Base-by-base conservation (phyloP, 1,140 invertebrate species). In the Lasioglossum baleicum region DNA sequence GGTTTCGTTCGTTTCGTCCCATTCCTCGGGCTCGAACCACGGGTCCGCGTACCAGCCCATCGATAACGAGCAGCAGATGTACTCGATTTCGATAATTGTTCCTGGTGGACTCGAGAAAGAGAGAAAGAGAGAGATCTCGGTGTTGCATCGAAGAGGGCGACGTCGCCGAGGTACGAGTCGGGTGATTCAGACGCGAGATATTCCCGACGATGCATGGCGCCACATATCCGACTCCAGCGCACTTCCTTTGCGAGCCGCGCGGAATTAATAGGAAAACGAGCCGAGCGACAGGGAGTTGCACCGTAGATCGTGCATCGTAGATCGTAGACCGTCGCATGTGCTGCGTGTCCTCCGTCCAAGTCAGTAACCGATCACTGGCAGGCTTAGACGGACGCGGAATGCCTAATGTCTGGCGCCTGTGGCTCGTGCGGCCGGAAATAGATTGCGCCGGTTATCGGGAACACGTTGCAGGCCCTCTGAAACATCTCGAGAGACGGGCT, bases 101-200 rank as follows among this genome's bases (percentile, higher is more conserved):
- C 51, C 13, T 4, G 15, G 44, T 48, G 15, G 51, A 53, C 51
- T 17, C 4, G 15, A 26, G 26, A 26, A 1, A 26, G 15, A 26
- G 26, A 26, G 26, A 26, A 1, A 26, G 26, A 26, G 51, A 13
- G 51, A 8, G 42, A 10, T 11, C 42, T 44, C 42, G 7, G 2
- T 13, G 10, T 7, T 7, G 4, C 26, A 44, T 60, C 70, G 78
- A 75, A 40, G 53, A 75, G 67, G 70, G 40, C 42, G 60, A 69
- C 67, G 66, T 61, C 35, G 26, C 61, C 17, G 26, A 56, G 44
- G 67, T n/a, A n/a, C 60, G 42, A 31, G 22, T 10, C 26, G 61
- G 79, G 73, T 89, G 90, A 90, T 89, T 90, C 88, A 90, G 88
- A 89, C 89, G 83, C 84, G 81, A 89, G 88, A 90, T 90, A 90